A percentile compares a stretch with the other conserved stretches of the same genome.
phyloP scores from a whole-genome alignment of 2,888 invertebrate species.

The Margaritifera margaritifera region DNA sequence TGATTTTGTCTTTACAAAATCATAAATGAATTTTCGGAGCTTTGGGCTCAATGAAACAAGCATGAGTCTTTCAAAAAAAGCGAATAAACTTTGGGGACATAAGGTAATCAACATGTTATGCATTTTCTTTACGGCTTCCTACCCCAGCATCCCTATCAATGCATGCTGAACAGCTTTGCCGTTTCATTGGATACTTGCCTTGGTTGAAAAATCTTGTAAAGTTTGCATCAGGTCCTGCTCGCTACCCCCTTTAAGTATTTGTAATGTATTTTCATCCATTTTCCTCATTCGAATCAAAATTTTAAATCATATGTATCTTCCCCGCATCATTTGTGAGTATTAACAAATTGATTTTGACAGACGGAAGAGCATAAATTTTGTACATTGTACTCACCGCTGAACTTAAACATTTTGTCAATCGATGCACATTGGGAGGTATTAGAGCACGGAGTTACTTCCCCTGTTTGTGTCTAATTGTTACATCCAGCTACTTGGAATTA shows the following conservation, averaged over 20 bases:
- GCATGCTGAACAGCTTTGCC: not conserved
- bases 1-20: no score
- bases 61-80: no score
- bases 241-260: slow-evolving; percentile 65
- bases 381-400: slow-evolving; percentile 19
- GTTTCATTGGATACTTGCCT: slow-evolving; percentile 67
- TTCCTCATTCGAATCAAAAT: slow-evolving; percentile 6
- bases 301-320: not conserved
- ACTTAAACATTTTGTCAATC: not conserved
- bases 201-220: slow-evolving; percentile 71
- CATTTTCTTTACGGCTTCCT: no score
- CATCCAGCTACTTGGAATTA: no score
- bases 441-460: no score
- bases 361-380: not conserved
- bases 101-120: no score
- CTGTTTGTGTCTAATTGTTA: no score
- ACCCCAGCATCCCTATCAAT: no score
- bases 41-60: no score
- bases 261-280: slow-evolving; percentile 77
- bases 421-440: no score
- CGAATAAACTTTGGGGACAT: no score
- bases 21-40: no score
- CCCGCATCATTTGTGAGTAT: not conserved
- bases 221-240: slow-evolving; percentile 52
- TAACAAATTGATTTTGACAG: not conserved